These are phyloP conservation scores for Emmelina monodactyla DNA, from an alignment of 2,888 invertebrate genomes.

Conservation along the genomic window DNA sequence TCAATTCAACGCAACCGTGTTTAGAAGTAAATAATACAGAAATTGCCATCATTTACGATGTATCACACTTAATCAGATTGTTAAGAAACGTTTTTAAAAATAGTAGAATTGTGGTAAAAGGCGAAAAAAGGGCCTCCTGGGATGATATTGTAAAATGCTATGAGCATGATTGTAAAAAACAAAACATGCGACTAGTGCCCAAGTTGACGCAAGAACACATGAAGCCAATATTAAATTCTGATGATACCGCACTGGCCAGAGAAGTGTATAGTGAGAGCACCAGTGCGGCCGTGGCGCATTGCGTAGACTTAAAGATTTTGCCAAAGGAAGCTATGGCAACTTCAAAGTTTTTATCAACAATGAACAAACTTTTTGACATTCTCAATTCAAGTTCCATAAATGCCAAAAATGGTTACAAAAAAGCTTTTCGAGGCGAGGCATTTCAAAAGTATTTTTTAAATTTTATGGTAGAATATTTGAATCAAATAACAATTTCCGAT, in stretches of 20 bases:
- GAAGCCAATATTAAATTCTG: neutral
- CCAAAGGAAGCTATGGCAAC: neutral
- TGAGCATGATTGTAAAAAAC: neutral
- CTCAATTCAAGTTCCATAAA: neutral
- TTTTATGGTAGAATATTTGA: neutral
- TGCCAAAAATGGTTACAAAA: neutral
- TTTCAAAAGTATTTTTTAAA: neutral
- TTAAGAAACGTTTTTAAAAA: too few relatives aligned
- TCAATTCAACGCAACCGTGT: too few relatives aligned
- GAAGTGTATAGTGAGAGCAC: neutral
- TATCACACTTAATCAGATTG: too few relatives aligned
- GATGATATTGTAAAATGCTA: too few relatives aligned
- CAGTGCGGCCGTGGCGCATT: neutral
- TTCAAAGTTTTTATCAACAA: neutral
- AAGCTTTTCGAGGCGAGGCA: neutral
- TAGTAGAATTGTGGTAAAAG: too few relatives aligned
- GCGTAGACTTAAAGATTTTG: neutral
- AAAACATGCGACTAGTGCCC: neutral
- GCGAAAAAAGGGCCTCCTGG: too few relatives aligned
- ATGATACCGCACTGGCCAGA: neutral
- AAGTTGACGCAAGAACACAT: neutral
- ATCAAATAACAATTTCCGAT: neutral
- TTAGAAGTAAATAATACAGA: too few relatives aligned
- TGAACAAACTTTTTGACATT: neutral
- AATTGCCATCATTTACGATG: too few relatives aligned